Evolutionary conservation across 1,140 invertebrate species (phyloP).

Genomic region (Lamellibrachia luymesi): DNA sequence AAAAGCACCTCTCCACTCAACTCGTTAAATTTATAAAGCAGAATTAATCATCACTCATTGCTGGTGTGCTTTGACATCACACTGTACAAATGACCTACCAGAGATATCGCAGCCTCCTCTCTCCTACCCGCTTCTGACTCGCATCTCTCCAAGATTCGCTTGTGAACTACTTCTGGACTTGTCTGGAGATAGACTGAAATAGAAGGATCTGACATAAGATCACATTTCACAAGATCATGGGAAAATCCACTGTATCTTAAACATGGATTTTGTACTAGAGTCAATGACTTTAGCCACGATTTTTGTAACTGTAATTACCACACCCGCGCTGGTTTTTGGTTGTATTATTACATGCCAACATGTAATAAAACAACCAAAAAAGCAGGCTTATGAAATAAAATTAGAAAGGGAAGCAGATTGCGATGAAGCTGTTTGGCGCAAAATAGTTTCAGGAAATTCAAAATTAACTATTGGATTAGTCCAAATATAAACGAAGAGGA

Average conservation of each 20-base stretch:
- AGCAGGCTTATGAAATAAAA: too few relatives aligned
- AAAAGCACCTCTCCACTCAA: background rate
- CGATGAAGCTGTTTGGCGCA: too few relatives aligned
- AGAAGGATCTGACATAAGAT: background rate
- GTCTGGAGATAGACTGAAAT: conserved; percentile 21
- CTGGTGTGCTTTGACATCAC: background rate
- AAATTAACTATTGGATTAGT: too few relatives aligned
- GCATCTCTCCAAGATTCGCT: conserved; percentile 2
- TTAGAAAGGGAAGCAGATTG: too few relatives aligned
- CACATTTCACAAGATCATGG: background rate
- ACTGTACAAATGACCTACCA: background rate
- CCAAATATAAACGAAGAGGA: too few relatives aligned
- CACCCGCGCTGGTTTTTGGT: too few relatives aligned
- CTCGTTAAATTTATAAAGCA: background rate
- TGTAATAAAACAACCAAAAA: too few relatives aligned
- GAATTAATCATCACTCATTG: background rate
- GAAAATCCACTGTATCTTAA: background rate
- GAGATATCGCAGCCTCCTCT: background rate
- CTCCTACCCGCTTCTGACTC: background rate
- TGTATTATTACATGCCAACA: too few relatives aligned
- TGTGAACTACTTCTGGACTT: conserved; percentile 8
- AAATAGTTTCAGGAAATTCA: too few relatives aligned
- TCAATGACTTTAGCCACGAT: too few relatives aligned
- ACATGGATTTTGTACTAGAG: too few relatives aligned
- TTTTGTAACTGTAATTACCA: too few relatives aligned